A percentile compares a stretch with the other conserved stretches of the same genome.
These are phyloP conservation scores for Eulemur albifrons DNA, from an alignment of 2,797 vertebrate species.

Conservation along the genomic window DNA sequence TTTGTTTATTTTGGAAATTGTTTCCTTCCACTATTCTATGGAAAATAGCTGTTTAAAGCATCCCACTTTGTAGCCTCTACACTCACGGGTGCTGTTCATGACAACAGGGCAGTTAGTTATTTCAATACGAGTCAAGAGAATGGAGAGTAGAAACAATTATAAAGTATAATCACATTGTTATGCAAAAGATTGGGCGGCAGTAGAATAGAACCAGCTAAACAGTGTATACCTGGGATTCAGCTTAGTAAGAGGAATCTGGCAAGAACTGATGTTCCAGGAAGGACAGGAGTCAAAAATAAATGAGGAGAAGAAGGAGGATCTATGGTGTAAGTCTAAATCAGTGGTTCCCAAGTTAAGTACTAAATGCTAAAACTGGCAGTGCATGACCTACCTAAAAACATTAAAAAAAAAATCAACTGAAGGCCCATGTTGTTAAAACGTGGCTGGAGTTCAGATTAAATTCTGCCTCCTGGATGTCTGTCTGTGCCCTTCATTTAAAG, in stretches of 20 bases:
- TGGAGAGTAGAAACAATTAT: background rate
- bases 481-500: background rate
- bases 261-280: background rate
- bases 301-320: background rate
- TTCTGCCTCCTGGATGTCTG: background rate
- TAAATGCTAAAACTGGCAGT: background rate
- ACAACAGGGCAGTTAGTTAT: constrained; percentile 19
- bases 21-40: background rate
- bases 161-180: background rate
- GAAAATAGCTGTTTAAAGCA: background rate
- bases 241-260: background rate
- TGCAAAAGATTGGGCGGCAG: background rate
- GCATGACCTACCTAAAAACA: background rate
- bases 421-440: background rate
- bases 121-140: constrained; percentile 1
- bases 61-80: background rate
- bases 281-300: background rate
- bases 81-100: background rate
- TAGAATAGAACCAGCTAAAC: background rate
- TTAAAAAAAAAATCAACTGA: background rate
- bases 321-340: background rate
- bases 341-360: background rate
- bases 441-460: background rate
- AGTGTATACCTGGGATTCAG: background rate
- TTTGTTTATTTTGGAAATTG: constrained; percentile 35